These are phyloP conservation scores for Vipera ursinii DNA, from an alignment of 2,797 vertebrate genomes.

Conservation along the genomic window DNA sequence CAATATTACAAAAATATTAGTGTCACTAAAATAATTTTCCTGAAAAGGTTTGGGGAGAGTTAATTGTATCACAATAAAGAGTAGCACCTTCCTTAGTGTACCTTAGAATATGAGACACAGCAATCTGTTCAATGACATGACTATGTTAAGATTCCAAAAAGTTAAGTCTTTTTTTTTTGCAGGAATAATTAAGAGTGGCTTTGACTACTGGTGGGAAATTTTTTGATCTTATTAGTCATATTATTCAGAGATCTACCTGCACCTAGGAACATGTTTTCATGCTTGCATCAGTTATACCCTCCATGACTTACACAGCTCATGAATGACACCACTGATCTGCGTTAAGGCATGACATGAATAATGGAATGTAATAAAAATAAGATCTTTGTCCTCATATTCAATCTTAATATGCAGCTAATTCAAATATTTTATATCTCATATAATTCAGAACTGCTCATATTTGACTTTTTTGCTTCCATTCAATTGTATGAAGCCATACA, in stretches of 20 bases:
- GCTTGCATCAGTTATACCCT: background rate
- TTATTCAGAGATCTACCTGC: background rate
- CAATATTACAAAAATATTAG: background rate
- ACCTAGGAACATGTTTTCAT: background rate
- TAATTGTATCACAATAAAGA: background rate
- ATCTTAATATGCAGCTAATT: background rate
- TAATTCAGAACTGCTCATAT: background rate
- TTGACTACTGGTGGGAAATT: background rate
- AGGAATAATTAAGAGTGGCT: background rate
- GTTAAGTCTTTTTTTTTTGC: background rate
- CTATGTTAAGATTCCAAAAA: background rate
- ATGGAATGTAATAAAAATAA: background rate
- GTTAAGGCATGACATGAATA: background rate
- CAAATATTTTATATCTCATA: background rate
- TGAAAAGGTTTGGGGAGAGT: background rate
- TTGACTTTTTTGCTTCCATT: background rate
- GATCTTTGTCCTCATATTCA: background rate
- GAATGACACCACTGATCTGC: background rate
- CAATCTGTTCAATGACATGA: background rate
- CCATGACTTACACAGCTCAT: background rate
- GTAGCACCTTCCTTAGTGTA: background rate
- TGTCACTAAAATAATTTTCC: background rate
- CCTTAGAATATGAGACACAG: background rate
- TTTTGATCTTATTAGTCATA: background rate
- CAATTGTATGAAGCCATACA: background rate